Evolutionary conservation across 2,797 vertebrate genomes (phyloP).

Genomic region (Myripristis jacobus): DNA sequence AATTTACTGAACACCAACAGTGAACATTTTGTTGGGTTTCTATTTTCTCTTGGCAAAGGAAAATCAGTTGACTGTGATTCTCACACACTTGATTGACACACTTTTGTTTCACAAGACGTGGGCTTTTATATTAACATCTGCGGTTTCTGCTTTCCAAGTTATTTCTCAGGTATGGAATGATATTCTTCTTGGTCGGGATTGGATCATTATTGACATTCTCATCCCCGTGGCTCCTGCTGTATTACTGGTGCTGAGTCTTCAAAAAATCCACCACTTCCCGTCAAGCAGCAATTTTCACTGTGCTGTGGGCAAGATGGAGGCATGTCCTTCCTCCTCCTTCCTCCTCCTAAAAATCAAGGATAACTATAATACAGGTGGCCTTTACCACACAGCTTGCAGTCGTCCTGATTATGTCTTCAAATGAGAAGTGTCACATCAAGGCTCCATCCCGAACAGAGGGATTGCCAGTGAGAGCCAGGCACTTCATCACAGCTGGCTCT

Average conservation of each 20-base stretch:
- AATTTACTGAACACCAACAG: slow-evolving; percentile 7
- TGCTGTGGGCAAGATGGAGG: not conserved
- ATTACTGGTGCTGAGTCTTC: not conserved
- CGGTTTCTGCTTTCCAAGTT: not conserved
- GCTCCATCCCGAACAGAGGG: slow-evolving; percentile 29
- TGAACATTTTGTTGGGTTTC: not conserved
- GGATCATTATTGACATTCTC: not conserved
- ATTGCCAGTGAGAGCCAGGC: slow-evolving; percentile 45
- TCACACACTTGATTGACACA: not conserved
- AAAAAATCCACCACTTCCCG: not conserved
- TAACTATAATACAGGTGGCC: slow-evolving; percentile 14
- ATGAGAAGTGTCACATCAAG: slow-evolving; percentile 16
- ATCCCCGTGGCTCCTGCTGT: slow-evolving; percentile 16
- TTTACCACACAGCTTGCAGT: not conserved
- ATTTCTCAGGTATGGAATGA: not conserved
- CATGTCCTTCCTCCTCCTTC: not conserved
- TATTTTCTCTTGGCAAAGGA: slow-evolving; percentile 26
- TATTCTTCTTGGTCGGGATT: not conserved
- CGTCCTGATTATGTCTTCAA: slow-evolving; percentile 26
- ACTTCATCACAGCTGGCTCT: slow-evolving; percentile 53
- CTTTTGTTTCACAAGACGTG: not conserved
- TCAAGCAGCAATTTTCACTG: slow-evolving; percentile 3
- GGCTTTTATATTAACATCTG: not conserved
- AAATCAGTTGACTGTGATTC: slow-evolving; percentile 1
- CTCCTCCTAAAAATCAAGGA: slow-evolving; percentile 5